Evolutionary conservation across 2,113 vertebrate genomes (phyloP).

Genomic region (Hystrix brachyura): DNA sequence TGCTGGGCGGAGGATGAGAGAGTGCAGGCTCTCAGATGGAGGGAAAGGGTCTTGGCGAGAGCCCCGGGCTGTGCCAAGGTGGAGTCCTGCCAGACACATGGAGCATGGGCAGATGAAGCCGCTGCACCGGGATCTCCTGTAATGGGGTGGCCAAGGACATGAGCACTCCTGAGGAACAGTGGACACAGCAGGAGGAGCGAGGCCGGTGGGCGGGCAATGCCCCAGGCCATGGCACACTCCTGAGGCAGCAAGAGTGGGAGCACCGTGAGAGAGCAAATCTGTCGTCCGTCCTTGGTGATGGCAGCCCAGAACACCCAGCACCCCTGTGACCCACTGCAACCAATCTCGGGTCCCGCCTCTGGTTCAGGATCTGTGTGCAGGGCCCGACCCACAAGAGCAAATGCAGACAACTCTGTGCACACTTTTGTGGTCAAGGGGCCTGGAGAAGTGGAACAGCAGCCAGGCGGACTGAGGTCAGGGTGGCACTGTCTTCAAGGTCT

Average conservation of each 20-base stretch:
- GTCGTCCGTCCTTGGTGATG: background rate
- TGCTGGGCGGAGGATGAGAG: background rate
- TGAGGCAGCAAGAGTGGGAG: background rate
- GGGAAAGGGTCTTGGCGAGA: background rate
- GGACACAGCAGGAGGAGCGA: background rate
- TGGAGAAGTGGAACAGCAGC: background rate
- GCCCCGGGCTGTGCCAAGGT: background rate
- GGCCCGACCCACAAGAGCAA: background rate
- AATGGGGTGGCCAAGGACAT: background rate
- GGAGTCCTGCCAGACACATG: background rate
- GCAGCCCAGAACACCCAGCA: background rate
- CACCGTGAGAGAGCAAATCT: background rate
- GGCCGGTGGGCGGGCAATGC: too few relatives aligned
- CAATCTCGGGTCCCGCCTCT: background rate
- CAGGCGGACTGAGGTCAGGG: background rate
- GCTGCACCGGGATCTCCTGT: background rate
- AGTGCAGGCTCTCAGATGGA: background rate
- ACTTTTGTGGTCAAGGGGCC: background rate
- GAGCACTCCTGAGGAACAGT: background rate
- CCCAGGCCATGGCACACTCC: background rate
- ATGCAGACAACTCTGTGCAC: background rate
- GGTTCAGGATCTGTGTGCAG: background rate
- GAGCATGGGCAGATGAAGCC: too few relatives aligned
- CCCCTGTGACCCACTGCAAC: background rate
- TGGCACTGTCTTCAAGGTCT: background rate